Base-by-base conservation (phyloP, 2,797 vertebrate genomes). In the Rhadinocentrus ornatus region DNA sequence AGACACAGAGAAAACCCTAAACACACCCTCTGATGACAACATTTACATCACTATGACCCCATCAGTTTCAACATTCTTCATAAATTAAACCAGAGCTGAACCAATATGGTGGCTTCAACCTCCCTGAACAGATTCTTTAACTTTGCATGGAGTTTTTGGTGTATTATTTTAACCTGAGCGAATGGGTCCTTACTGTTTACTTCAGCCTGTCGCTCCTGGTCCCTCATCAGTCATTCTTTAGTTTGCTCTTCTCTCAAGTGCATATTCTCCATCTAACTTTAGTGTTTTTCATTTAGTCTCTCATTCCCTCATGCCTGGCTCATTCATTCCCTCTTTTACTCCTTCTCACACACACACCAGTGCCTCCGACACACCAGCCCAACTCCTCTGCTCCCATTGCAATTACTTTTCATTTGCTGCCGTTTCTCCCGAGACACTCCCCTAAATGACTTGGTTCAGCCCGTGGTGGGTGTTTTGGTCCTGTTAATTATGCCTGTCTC, bases 401-500 rank as follows among this genome's bases (percentile, higher is more conserved):
- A 93, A 92, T 93, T 93, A 93, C 88, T 86, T 90, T 93, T 92
- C 86, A 93, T 93, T 92, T 92, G 90, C 91, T 66, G 80, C 82
- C 78, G 82, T 88, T 90, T 87, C 88, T 90, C 91, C 86, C 71
- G 80, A 91, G 88, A 91, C 85, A 64, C 81, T 90, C 88, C 71
- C 86, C 78, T 87, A 88, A 92, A 92, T 91, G 91, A 91, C 84
- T 89, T 77, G 53, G 80, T 74, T 89, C 86, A 81, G 86, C 76
- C 86, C 58, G 0, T 66, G 81, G 81, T 89, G 84, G 88, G 87
- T 90, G 86, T 92, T 90, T 87, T 77, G 84, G 82, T 85, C 80
- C 80, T 87, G 83, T 89, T 92, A 93, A 93, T 92, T 90, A 91
- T 81, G 79, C 77, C 82, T 55, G 73, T 80, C 84, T 82, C 91